These are phyloP conservation scores for Phaethon lepturus DNA, from an alignment of 2,113 vertebrate species.

Conservation along the genomic window DNA sequence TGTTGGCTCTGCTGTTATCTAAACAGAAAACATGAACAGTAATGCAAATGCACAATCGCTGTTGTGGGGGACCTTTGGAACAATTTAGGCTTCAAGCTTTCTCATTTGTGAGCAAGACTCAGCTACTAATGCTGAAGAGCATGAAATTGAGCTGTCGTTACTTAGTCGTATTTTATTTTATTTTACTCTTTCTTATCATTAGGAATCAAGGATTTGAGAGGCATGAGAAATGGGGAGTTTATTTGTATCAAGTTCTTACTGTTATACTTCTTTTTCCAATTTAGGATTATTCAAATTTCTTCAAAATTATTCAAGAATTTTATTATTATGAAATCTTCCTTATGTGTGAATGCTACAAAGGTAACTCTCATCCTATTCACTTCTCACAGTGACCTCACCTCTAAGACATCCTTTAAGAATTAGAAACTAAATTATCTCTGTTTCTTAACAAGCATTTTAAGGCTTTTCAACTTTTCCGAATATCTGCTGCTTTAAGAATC, in stretches of 20 bases:
- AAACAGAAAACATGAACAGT: neutral
- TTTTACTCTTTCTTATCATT: neutral
- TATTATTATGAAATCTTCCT: neutral
- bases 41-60: neutral
- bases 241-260: neutral
- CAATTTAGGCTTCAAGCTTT: neutral
- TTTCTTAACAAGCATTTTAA: neutral
- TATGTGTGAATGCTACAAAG: neutral
- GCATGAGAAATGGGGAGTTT: neutral
- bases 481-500: neutral
- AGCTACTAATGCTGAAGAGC: neutral
- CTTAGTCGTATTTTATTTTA: neutral
- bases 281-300: neutral
- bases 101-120: neutral
- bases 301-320: neutral
- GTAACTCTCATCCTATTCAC: neutral
- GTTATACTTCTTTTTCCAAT: neutral
- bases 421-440: neutral
- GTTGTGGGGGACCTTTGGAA: neutral
- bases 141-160: conserved; percentile 12
- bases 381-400: neutral
- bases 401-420: neutral
- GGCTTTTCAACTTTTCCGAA: neutral
- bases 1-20: neutral
- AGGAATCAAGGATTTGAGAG: neutral